Conservation (phyloP, 2,113 vertebrate genomes). For the Pelmatolapia mariae region DNA sequence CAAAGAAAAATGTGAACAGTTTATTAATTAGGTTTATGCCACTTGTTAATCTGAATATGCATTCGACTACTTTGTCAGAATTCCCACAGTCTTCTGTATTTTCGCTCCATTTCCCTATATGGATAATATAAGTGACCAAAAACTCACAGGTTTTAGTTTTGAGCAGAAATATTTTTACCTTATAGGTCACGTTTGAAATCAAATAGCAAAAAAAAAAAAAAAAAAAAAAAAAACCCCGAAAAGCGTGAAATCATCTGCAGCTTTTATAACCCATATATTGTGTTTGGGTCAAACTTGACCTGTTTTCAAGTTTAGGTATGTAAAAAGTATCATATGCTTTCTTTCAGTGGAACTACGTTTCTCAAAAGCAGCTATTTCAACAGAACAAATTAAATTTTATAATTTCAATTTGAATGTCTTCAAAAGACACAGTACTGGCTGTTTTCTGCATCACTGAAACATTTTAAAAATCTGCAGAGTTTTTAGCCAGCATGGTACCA, state of each 20-base stretch:
- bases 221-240: accelerated
- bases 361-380: not conserved
- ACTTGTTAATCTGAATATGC: not conserved
- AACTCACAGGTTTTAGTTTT: not conserved
- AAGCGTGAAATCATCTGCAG: not conserved
- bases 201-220: not conserved
- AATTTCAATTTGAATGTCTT: not conserved
- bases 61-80: not conserved
- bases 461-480: not conserved
- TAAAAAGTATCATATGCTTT: not conserved
- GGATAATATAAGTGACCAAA: not conserved
- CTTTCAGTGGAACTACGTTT: not conserved
- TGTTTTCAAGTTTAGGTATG: not conserved
- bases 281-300: not conserved
- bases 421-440: not conserved
- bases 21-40: slow-evolving; percentile 3
- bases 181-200: not conserved
- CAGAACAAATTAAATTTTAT: not conserved
- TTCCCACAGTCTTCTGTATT: not conserved
- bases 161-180: not conserved
- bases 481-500: not conserved
- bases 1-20: not conserved
- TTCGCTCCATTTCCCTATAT: not conserved
- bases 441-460: not conserved
- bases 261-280: not conserved